Evolutionary conservation across 2,113 vertebrate genomes (phyloP).

Genomic region (Centropus bengalensis): DNA sequence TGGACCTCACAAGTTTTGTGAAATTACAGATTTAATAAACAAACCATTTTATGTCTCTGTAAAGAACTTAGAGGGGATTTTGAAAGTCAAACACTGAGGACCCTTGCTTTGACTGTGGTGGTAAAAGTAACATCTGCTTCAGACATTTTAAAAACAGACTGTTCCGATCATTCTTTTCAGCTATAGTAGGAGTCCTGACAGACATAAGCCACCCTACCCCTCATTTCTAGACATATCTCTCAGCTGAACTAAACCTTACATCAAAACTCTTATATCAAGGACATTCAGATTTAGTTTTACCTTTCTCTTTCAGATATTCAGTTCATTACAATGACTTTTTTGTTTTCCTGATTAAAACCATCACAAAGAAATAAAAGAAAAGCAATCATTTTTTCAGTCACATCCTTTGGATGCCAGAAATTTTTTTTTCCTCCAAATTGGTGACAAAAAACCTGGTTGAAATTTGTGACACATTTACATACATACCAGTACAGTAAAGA

Average conservation of each 20-base stretch:
- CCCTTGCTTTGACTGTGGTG: conserved; percentile 71
- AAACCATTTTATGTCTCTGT: conserved; percentile 75
- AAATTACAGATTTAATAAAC: conserved; percentile 76
- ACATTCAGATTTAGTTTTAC: background rate
- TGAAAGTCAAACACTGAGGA: conserved; percentile 77
- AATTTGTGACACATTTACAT: background rate
- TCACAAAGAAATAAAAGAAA: background rate
- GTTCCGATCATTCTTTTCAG: conserved; percentile 69
- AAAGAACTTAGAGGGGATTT: conserved; percentile 78
- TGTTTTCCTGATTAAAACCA: background rate
- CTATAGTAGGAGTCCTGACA: conserved; percentile 59
- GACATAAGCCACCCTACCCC: conserved; percentile 50
- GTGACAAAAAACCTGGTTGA: background rate
- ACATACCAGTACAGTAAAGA: background rate
- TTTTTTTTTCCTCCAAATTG: background rate
- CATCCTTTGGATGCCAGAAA: background rate
- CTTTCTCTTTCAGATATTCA: background rate
- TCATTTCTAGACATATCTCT: background rate
- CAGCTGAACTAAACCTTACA: conserved; percentile 11
- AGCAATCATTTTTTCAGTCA: fast-evolving
- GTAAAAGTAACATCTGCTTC: conserved; percentile 79
- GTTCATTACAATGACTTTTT: background rate
- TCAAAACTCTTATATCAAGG: background rate
- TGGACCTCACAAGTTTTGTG: conserved; percentile 72
- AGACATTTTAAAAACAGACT: conserved; percentile 68